Base-by-base conservation (phyloP, 2,113 vertebrate genomes). In the Brachyhypopomus occidentalis region DNA sequence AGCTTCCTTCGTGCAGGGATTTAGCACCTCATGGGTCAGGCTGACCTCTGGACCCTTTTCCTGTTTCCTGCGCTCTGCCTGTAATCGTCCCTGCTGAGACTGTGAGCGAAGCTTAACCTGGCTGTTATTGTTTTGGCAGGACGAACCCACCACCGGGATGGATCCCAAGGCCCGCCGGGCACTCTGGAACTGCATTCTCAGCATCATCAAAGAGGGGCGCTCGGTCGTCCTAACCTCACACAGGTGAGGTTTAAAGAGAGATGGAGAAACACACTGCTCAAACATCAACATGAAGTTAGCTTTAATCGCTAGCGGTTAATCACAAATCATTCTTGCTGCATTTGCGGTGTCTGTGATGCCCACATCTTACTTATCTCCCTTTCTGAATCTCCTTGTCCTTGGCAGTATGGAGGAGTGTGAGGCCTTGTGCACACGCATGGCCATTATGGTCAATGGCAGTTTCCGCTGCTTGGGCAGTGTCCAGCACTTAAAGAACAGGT, bases 111-210 rank as follows among this genome's bases (percentile, higher is more conserved):
- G 20, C 34, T 77, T 84, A 30, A 80, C 67, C 22, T 84, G 45
- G 45, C 63, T 83, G 75, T 84, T 23, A 75, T 60, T 30, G 25
- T 72, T 45, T 76, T 86, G 69, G 77, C 88, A 99, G 98, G 97
- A 99, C 86, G 97, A 99, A 82, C 97, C 97, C 45, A 99, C 97
- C 12, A 98, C 97, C 80, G 97, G 97, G 41, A 99, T 99, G 97
- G 98, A 99, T 85, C 97, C 97, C 7, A 98, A 99, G 84, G 96
- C 97, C 19, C 94, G 97, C 0, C 92, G 97, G 3, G 98, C 98
- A 84, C 83, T 99, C 72, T 99, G 97, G 97, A 98, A 99, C 83
- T 95, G 96, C 30, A 97, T 97, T 83, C 92, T 98, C 22, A 97
- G 95, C 85, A 92, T 99, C 63, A 93, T 99, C 88, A 98, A 98